Percentiles rank a stretch among this genome's conserved stretches.
Evolutionary conservation across 2,888 invertebrate species (phyloP).

Genomic region (Cephus nigrinus): DNA sequence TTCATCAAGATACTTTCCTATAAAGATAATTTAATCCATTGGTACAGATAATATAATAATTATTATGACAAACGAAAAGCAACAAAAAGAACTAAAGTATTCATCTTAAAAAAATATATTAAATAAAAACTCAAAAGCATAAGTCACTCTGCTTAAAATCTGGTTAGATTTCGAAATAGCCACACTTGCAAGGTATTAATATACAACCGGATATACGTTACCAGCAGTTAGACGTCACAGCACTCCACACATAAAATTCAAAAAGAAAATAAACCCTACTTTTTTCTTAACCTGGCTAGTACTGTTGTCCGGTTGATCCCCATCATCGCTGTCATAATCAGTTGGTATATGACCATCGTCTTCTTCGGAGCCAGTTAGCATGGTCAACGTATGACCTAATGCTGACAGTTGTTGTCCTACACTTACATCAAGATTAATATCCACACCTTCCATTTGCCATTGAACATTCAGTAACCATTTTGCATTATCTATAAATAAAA

Average conservation of each 20-base stretch:
- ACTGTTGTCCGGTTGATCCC: constrained; percentile 74
- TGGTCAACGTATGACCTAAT: constrained; percentile 94
- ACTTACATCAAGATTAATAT: constrained; percentile 94
- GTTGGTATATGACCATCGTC: constrained; percentile 79
- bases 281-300: constrained; percentile 64
- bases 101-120: background rate
- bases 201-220: background rate
- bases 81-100: background rate
- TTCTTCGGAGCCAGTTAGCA: constrained; percentile 91
- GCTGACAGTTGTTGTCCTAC: constrained; percentile 96
- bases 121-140: constrained; percentile 8
- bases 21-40: constrained; percentile 1
- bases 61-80: background rate
- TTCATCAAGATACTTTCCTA: constrained; percentile 78
- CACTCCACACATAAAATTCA: constrained; percentile 22
- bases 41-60: background rate
- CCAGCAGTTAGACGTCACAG: constrained; percentile 1
- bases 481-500: constrained; percentile 79
- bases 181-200: background rate
- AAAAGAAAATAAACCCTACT: constrained; percentile 50
- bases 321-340: constrained; percentile 82
- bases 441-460: constrained; percentile 99
- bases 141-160: background rate
- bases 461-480: constrained; percentile 98
- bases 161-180: background rate